phyloP scores from a whole-genome alignment of 2,888 invertebrate genomes.

The Hemistola chrysoprasaria region DNA sequence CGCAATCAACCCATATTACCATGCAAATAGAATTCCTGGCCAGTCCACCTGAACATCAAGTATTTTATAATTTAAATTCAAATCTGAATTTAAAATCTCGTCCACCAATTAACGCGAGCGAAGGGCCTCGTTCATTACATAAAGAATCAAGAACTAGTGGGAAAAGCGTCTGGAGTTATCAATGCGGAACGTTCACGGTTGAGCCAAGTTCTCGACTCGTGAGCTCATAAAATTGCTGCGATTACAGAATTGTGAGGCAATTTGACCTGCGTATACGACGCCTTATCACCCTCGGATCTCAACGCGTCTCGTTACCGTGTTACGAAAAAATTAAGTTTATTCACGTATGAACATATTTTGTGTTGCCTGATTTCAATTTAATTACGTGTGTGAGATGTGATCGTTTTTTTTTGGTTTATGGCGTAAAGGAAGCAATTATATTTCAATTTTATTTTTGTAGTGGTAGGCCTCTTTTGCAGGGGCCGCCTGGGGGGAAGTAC shows the following conservation, averaged over 20 bases:
- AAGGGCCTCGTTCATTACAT: slow-evolving; percentile 52
- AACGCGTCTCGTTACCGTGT: slow-evolving; percentile 40
- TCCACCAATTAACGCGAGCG: slow-evolving; percentile 46
- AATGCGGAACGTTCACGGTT: slow-evolving; percentile 75
- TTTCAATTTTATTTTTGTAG: too few relatives aligned
- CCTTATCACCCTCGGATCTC: slow-evolving; percentile 46
- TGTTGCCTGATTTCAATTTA: slow-evolving; percentile 42
- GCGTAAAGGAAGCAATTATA: slow-evolving; percentile 12
- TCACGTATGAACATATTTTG: slow-evolving; percentile 35
- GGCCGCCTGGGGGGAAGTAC: too few relatives aligned
- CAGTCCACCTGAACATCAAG: slow-evolving; percentile 22
- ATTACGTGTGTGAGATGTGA: slow-evolving; percentile 30
- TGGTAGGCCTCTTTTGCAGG: too few relatives aligned
- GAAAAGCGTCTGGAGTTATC: slow-evolving; percentile 63
- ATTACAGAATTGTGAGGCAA: slow-evolving; percentile 64
- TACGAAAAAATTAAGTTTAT: slow-evolving; percentile 40
- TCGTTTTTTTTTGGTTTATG: slow-evolving; percentile 9
- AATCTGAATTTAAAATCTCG: slow-evolving; percentile 33
- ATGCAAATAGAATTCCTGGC: slow-evolving; percentile 23
- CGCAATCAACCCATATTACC: not conserved
- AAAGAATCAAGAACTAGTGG: slow-evolving; percentile 57
- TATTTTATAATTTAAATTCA: slow-evolving; percentile 18
- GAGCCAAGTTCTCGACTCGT: slow-evolving; percentile 54
- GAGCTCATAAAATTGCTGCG: slow-evolving; percentile 47
- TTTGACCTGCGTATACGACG: slow-evolving; percentile 49